These are phyloP conservation scores for Irena cyanogastra DNA, from an alignment of 2,113 vertebrate species.

Conservation along the genomic window DNA sequence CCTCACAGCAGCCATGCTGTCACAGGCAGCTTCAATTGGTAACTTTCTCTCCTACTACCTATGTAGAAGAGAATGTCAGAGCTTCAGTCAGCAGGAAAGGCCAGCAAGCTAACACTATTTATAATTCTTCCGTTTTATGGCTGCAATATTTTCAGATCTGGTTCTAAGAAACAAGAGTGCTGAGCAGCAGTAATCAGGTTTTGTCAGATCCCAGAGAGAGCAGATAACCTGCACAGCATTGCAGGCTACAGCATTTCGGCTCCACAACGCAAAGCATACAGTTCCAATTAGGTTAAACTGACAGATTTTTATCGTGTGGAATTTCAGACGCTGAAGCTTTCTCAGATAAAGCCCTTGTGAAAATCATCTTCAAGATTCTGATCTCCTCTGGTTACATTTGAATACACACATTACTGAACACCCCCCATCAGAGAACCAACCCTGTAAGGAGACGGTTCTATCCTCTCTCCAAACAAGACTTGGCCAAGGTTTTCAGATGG, in stretches of 20 bases:
- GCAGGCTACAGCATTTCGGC: background rate
- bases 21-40: background rate
- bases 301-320: background rate
- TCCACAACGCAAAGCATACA: background rate
- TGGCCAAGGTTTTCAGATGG: slow-evolving; percentile 98
- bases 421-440: slow-evolving; percentile 68
- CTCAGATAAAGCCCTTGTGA: background rate
- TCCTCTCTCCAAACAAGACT: slow-evolving; percentile 95
- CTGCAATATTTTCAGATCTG: background rate
- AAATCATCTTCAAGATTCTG: background rate
- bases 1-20: background rate
- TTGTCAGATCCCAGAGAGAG: background rate
- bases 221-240: background rate
- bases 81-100: background rate
- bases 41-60: background rate
- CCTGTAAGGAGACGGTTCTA: slow-evolving; percentile 96
- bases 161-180: background rate
- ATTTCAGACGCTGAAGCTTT: background rate
- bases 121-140: background rate
- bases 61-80: background rate
- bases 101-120: background rate
- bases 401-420: rapidly evolving
- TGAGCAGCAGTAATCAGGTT: background rate
- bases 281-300: background rate
- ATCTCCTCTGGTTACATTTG: background rate